Percentiles rank a stretch among this genome's conserved stretches.
Conservation (phyloP, 2,797 vertebrate genomes). For the Heteromormyrus szaboi region DNA sequence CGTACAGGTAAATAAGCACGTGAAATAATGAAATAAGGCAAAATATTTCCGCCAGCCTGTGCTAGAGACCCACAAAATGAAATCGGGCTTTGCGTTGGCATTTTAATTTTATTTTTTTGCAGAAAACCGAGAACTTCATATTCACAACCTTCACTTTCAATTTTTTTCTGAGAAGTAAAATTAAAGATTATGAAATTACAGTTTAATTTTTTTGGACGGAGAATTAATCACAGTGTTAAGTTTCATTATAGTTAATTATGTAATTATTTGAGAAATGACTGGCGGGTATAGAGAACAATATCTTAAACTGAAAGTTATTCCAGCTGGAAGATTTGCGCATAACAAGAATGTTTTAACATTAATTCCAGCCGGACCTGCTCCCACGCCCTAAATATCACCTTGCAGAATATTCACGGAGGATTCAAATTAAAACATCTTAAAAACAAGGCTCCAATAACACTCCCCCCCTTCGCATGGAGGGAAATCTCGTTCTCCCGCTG, state of each 20-base stretch:
- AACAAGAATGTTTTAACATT: neutral
- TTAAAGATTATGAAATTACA: slow-evolving; percentile 1
- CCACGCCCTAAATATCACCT: neutral
- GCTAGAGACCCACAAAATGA: neutral
- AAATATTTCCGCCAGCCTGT: neutral
- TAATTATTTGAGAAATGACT: neutral
- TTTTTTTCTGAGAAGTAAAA: neutral
- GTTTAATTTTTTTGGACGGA: neutral
- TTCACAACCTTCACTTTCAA: neutral
- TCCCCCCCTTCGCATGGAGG: neutral
- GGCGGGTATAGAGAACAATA: neutral
- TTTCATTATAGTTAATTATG: slow-evolving; percentile 1
- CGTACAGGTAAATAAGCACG: neutral
- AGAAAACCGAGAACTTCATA: neutral
- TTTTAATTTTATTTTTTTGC: neutral
- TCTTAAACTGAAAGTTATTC: neutral
- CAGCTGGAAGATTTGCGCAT: neutral
- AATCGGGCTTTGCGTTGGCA: neutral
- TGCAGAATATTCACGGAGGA: neutral
- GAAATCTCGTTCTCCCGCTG: neutral
- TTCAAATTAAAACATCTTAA: neutral
- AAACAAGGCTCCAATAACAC: neutral
- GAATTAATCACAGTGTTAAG: neutral
- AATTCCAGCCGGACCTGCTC: neutral
- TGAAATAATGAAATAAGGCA: neutral